Evolutionary conservation across 2,888 invertebrate species (phyloP).

Genomic region (Lasioglossum vierecki): DNA sequence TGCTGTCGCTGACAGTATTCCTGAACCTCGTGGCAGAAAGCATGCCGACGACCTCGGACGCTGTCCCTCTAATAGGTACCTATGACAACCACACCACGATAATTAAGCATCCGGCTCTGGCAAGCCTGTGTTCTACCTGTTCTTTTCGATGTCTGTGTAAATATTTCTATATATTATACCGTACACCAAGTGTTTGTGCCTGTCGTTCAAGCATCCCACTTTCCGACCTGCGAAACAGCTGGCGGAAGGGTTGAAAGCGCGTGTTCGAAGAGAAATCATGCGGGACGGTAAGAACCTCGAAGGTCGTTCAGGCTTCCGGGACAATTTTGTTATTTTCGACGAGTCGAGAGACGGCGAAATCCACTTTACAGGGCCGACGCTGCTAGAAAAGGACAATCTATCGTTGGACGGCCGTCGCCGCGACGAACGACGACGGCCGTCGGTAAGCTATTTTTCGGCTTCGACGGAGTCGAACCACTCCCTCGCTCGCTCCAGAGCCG

Average conservation of each 20-base stretch:
- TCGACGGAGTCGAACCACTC: slow-evolving; percentile 14
- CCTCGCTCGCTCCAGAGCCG: slow-evolving; percentile 4
- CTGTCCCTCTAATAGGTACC: slow-evolving; percentile 92
- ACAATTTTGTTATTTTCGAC: slow-evolving; percentile 33
- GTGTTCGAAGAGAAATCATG: slow-evolving; percentile 19
- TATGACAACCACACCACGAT: slow-evolving; percentile 59
- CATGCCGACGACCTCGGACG: slow-evolving; percentile 94
- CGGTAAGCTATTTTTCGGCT: slow-evolving; percentile 28
- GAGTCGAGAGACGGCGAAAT: slow-evolving; percentile 23
- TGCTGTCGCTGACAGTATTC: slow-evolving; percentile 98
- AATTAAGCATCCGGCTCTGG: slow-evolving; percentile 63
- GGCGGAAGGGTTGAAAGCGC: slow-evolving; percentile 7
- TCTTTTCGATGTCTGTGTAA: slow-evolving; percentile 53
- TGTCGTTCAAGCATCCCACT: slow-evolving; percentile 36
- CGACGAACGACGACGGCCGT: slow-evolving; percentile 4
- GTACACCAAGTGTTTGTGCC: slow-evolving; percentile 35
- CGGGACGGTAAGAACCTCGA: slow-evolving; percentile 45
- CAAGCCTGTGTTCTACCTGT: slow-evolving; percentile 70
- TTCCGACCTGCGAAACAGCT: neutral
- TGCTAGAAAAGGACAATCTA: slow-evolving; percentile 22
- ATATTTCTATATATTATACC: slow-evolving; percentile 41
- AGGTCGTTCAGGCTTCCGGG: slow-evolving; percentile 49
- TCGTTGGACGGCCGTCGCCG: slow-evolving; percentile 12
- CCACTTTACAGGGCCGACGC: slow-evolving; percentile 19
- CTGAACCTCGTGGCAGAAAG: slow-evolving; percentile 98